phyloP scores from a whole-genome alignment of 2,113 vertebrate species.

The Syrmaticus mikado region DNA sequence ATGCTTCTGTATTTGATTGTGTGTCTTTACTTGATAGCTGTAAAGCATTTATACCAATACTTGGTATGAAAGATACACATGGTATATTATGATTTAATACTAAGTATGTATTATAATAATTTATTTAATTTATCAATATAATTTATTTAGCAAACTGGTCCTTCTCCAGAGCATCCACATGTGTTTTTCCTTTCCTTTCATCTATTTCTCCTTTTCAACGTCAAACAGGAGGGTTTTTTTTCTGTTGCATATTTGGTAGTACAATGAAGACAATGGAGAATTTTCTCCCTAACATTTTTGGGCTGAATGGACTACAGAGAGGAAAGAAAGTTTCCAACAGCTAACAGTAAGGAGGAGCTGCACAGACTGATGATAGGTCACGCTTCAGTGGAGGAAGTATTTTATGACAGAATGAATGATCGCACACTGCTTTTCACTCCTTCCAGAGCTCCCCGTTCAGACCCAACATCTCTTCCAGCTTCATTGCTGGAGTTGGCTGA shows the following conservation, averaged over 20 bases:
- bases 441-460: neutral
- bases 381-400: neutral
- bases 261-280: neutral
- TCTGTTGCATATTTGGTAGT: neutral
- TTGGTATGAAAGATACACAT: neutral
- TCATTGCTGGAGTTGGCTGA: neutral
- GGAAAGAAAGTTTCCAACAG: neutral
- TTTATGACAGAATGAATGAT: neutral
- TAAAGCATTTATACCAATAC: neutral
- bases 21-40: neutral
- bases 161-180: neutral
- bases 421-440: neutral
- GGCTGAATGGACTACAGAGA: neutral
- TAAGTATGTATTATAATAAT: neutral
- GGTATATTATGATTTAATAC: neutral
- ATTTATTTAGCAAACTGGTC: neutral
- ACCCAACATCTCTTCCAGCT: neutral
- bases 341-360: neutral
- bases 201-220: neutral
- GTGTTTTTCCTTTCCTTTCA: neutral
- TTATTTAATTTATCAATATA: neutral
- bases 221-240: neutral
- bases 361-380: neutral
- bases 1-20: neutral
- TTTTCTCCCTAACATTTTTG: neutral